Base-by-base conservation (phyloP, 2,113 vertebrate genomes). In the Cavia aperea region DNA sequence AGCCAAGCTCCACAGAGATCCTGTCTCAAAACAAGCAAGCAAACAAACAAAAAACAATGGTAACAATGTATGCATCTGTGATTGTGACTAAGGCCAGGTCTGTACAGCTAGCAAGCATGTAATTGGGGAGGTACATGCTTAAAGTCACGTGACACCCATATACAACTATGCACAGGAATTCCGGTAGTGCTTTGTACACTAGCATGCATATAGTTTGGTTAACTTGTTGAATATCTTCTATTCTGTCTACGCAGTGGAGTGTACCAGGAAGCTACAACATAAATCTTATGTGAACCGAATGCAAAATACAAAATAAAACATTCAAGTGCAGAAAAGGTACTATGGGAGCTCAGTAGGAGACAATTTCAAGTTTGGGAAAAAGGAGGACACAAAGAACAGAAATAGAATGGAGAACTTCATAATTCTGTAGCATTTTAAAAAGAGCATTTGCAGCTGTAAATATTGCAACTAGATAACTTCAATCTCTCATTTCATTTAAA, bases 261-360 rank as follows among this genome's bases (percentile, higher is more conserved):
- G 1, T 63, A 39, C 43, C 54, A 88, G 65, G 24, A 16, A 87
- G 2, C 56, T 65, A 26, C 7, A 63, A 75, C 2, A 60, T 39
- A 88, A 70, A 84, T 82, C 29, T 56, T 58, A 51, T 15, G 66
- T 62, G 43, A 93, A 86, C 36, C 84, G 24, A 92, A 94, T n/a
- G 13, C 23, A 56, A 56, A 10, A 39, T n/a, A 43, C 88, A 39
- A 77, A 78, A 10, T 24, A 58, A 83, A 56, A 78, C 54, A 51
- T 23, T 89, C 21, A 86, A 77, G 49, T 77, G 8, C 56, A 90
- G 46, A 92, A 92, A 73, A 90, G n/a, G 3, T 82, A 75, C 68
- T 5, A 21, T 43, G 23, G 62, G 23, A 86, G 85, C 19, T 77
- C 9, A 46, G n/a, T 23, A n/a, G 13, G 23, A 90, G 14, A 89